These are phyloP conservation scores for Caenorhabditis angaria DNA, from an alignment of 2,888 invertebrate genomes.

Conservation along the genomic window DNA sequence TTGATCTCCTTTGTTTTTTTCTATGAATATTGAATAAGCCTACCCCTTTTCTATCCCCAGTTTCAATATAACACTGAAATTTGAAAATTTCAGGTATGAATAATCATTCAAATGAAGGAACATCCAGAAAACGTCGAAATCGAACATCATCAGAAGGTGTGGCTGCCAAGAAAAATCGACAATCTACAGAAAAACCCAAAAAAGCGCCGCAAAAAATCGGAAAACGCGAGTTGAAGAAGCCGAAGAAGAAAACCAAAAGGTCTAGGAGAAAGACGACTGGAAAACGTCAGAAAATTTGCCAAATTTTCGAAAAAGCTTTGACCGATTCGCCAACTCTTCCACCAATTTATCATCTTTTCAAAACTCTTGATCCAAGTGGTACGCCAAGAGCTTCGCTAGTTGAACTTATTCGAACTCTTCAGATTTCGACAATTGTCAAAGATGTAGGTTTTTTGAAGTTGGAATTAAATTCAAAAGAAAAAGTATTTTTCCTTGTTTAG, in stretches of 20 bases:
- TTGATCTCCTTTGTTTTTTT: neutral
- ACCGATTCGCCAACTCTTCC: conserved; percentile 28
- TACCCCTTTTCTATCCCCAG: neutral
- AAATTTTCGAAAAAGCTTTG: conserved; percentile 25
- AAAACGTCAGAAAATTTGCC: conserved; percentile 12
- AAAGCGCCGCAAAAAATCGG: neutral
- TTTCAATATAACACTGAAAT: too few relatives aligned
- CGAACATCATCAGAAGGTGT: neutral
- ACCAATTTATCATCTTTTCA: conserved; percentile 27
- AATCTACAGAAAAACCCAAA: neutral
- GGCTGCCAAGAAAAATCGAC: conserved; percentile 6
- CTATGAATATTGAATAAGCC: neutral
- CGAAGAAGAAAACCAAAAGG: conserved; percentile 4
- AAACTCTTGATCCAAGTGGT: conserved; percentile 16
- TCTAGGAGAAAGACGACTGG: conserved; percentile 4
- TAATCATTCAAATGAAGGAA: neutral
- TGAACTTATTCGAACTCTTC: conserved; percentile 16
- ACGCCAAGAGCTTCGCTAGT: conserved; percentile 22
- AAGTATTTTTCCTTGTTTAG: conserved; percentile 10
- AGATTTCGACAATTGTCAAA: conserved; percentile 22
- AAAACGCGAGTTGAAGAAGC: neutral
- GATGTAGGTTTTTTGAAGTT: conserved; percentile 14
- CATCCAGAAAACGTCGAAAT: neutral
- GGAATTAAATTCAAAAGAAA: neutral
- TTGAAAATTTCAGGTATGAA: neutral